Percentiles rank a stretch among this genome's conserved stretches.
phyloP scores from a whole-genome alignment of 2,113 vertebrate species.

The Pedetes capensis region DNA sequence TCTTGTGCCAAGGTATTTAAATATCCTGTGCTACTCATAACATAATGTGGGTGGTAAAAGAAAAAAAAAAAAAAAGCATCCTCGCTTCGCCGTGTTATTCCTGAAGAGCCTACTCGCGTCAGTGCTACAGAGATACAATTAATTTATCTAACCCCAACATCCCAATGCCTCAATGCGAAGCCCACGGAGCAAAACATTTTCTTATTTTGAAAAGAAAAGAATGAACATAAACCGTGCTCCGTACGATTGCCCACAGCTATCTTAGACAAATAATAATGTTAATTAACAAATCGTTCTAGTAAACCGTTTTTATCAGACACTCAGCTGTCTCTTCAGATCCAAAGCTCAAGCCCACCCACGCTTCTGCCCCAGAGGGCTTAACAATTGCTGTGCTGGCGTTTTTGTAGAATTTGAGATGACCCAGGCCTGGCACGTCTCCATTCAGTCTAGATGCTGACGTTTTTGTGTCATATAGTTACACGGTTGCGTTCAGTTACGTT shows the following conservation, averaged over 20 bases:
- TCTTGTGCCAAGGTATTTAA: slow-evolving; percentile 81
- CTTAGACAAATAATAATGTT: slow-evolving; percentile 64
- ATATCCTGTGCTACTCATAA: slow-evolving; percentile 77
- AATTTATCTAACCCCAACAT: slow-evolving; percentile 65
- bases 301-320: slow-evolving; percentile 28
- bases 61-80: slow-evolving; percentile 61
- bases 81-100: slow-evolving; percentile 64
- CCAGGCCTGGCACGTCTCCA: not conserved
- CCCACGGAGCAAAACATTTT: slow-evolving; percentile 56
- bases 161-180: slow-evolving; percentile 30
- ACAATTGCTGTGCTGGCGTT: not conserved
- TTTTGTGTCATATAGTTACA: slow-evolving; percentile 1
- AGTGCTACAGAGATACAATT: slow-evolving; percentile 64
- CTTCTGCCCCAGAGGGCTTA: slow-evolving; percentile 9
- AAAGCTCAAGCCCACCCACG: slow-evolving; percentile 58
- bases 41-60: slow-evolving; percentile 79
- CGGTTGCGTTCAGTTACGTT: not conserved
- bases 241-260: slow-evolving; percentile 40
- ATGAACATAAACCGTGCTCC: slow-evolving; percentile 51
- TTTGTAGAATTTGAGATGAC: not conserved
- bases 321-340: slow-evolving; percentile 11
- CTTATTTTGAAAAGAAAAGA: slow-evolving; percentile 69
- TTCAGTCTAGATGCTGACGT: not conserved
- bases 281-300: slow-evolving; percentile 60
- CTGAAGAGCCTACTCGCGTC: slow-evolving; percentile 66